A percentile compares a stretch with the other conserved stretches of the same genome.
Evolutionary conservation across 2,888 invertebrate species (phyloP).

Genomic region (Heliconius cydno): DNA sequence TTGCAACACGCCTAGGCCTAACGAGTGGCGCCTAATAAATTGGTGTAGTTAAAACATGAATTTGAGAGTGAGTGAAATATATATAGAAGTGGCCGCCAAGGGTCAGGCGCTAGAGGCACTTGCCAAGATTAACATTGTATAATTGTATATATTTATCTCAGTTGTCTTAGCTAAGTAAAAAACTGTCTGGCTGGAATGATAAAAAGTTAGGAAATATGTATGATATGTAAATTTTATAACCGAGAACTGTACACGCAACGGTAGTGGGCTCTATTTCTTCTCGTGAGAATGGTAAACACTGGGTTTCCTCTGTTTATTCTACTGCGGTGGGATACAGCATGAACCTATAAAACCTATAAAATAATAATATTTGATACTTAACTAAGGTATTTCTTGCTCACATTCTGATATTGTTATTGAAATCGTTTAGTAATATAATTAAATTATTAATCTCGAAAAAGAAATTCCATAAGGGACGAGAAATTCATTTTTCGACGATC

Average conservation of each 20-base stretch:
- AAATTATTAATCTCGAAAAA: constrained; percentile 12
- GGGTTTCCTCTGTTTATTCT: no score
- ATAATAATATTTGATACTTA: neutral
- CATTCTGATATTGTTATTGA: neutral
- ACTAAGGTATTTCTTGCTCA: neutral
- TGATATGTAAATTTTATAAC: neutral
- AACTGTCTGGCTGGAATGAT: neutral
- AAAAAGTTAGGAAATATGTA: neutral
- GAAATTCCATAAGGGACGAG: neutral
- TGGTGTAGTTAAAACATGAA: constrained; percentile 18
- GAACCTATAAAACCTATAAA: no score
- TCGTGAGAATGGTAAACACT: no score
- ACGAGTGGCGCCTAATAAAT: constrained; percentile 25
- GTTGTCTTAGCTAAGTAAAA: neutral
- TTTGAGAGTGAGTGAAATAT: constrained; percentile 9
- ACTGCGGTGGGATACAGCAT: no score
- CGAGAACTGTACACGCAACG: no score
- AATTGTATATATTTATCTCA: neutral
- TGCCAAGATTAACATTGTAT: constrained; percentile 11
- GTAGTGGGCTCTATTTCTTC: no score
- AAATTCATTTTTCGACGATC: constrained; percentile 22
- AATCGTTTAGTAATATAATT: constrained; percentile 14
- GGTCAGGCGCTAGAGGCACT: constrained; percentile 18
- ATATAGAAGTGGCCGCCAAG: constrained; percentile 8
- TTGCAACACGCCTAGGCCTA: neutral